phyloP scores from a whole-genome alignment of 2,797 vertebrate species.

The Sebastes kiyomatsui region DNA sequence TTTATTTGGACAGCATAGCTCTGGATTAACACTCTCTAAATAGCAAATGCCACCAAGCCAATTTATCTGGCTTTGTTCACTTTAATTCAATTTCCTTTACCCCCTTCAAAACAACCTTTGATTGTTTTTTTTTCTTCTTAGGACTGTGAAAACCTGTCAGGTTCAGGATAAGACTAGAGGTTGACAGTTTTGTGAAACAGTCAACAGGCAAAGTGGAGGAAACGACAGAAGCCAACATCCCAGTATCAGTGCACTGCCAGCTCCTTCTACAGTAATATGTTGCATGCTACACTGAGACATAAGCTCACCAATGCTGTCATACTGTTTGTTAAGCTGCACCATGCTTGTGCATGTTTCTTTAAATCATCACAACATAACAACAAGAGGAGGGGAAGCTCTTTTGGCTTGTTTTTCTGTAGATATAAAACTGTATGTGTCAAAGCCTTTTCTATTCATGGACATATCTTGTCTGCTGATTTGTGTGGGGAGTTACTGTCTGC shows the following conservation, averaged over 20 bases:
- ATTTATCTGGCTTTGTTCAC: conserved; percentile 69
- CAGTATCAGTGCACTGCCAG: conserved; percentile 41
- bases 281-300: conserved; percentile 30
- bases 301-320: conserved; percentile 45
- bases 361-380: conserved; percentile 46
- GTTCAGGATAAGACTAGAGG: conserved; percentile 24
- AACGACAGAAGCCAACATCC: conserved; percentile 27
- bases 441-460: conserved; percentile 29
- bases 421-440: conserved; percentile 36
- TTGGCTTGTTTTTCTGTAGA: conserved; percentile 5
- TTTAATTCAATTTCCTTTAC: conserved; percentile 67
- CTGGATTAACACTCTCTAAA: conserved; percentile 73
- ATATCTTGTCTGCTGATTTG: conserved; percentile 38
- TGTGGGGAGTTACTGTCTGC: conserved; percentile 38
- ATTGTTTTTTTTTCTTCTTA: background rate
- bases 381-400: conserved; percentile 10
- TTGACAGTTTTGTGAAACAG: conserved; percentile 44
- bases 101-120: conserved; percentile 21
- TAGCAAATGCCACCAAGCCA: conserved; percentile 71
- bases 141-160: conserved; percentile 30
- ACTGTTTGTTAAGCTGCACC: conserved; percentile 39
- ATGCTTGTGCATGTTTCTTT: conserved; percentile 38
- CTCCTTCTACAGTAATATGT: conserved; percentile 31
- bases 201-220: conserved; percentile 33
- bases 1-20: conserved; percentile 70